These are phyloP conservation scores for Sphinx pinastri DNA, from an alignment of 2,888 invertebrate genomes.

Conservation along the genomic window DNA sequence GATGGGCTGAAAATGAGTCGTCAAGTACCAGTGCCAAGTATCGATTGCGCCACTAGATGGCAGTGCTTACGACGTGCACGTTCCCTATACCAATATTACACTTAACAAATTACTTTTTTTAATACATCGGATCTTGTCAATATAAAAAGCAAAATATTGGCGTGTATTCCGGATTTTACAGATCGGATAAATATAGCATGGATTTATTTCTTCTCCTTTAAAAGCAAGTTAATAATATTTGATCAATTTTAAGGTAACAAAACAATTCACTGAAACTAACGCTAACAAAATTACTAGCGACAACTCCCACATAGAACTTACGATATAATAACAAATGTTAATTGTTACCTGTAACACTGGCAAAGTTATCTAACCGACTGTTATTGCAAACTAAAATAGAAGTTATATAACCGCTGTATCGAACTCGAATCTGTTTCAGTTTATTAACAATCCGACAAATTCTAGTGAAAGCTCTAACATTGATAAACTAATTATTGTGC, in stretches of 20 bases:
- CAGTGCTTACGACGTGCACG: too few species aligned
- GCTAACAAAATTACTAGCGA: background rate
- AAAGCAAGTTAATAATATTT: background rate
- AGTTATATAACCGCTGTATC: background rate
- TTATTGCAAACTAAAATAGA: constrained; percentile 3
- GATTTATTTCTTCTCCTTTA: background rate
- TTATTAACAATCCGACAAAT: background rate
- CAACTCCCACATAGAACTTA: constrained; percentile 4
- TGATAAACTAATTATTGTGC: too few species aligned
- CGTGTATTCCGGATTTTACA: too few species aligned
- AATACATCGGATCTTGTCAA: too few species aligned
- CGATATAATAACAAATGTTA: background rate
- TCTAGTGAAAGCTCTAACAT: background rate
- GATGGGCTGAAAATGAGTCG: too few species aligned
- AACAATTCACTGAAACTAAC: background rate
- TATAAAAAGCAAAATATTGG: too few species aligned
- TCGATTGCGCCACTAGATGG: too few species aligned
- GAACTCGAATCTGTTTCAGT: background rate
- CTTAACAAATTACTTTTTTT: too few species aligned
- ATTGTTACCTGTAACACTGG: background rate
- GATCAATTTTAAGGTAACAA: too few species aligned
- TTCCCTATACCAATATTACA: too few species aligned
- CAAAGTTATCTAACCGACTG: background rate
- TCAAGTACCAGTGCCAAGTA: too few species aligned
- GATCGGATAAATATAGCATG: too few species aligned